These are phyloP conservation scores for Oreamnos americanus DNA, from an alignment of 2,113 vertebrate species.

Conservation along the genomic window DNA sequence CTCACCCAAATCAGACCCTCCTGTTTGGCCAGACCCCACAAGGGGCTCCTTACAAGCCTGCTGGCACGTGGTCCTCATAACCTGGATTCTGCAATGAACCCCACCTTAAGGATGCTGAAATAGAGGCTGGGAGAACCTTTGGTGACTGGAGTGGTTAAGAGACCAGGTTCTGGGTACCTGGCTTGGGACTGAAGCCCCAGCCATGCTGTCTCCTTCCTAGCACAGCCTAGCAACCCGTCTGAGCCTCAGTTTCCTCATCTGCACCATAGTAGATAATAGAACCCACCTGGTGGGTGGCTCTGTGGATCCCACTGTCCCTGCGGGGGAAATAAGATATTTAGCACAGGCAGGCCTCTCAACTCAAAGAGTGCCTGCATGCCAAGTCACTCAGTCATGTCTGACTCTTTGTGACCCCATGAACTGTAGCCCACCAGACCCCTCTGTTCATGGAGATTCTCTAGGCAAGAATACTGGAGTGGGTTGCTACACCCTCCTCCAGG, in stretches of 20 bases:
- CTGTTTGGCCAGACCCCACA: neutral
- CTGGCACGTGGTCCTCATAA: neutral
- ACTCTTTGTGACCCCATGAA: neutral
- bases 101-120: neutral
- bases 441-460: neutral
- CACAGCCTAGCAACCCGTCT: neutral
- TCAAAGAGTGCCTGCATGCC: neutral
- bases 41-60: neutral
- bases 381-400: neutral
- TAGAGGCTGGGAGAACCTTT: neutral
- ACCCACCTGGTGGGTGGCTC: no score
- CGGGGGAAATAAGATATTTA: accelerated
- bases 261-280: neutral
- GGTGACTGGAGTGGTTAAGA: neutral
- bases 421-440: neutral
- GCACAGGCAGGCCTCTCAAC: neutral
- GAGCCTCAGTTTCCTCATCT: neutral
- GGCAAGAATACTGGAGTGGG: neutral
- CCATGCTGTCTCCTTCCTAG: neutral
- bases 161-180: accelerated
- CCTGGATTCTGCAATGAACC: no score
- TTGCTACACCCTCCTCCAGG: neutral
- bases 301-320: neutral
- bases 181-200: neutral
- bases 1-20: neutral